These are phyloP conservation scores for Schizopygopsis pylzovi DNA, from an alignment of 2,797 vertebrate species.

Conservation along the genomic window DNA sequence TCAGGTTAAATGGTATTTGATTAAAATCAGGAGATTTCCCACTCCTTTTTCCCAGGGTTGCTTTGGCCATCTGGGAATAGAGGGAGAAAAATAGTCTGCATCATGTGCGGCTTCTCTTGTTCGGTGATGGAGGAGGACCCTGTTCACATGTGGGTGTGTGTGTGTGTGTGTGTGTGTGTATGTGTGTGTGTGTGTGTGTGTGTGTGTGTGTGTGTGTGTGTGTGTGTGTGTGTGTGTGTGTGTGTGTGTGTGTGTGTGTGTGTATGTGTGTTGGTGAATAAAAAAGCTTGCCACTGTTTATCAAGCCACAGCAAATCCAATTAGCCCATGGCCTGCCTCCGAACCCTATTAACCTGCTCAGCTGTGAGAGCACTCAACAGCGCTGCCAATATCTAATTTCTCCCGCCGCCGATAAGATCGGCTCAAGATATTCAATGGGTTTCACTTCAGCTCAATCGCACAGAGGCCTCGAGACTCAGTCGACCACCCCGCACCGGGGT, in stretches of 20 bases:
- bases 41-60: slow-evolving; percentile 72
- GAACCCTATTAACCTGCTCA: slow-evolving; percentile 97
- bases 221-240: slow-evolving; percentile 58
- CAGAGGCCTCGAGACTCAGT: slow-evolving; percentile 65
- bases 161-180: slow-evolving; percentile 54
- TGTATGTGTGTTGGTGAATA: slow-evolving; percentile 56
- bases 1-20: slow-evolving; percentile 87
- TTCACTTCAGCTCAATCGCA: slow-evolving; percentile 84
- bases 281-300: slow-evolving; percentile 90
- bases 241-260: slow-evolving; percentile 56
- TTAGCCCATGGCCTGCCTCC: slow-evolving; percentile 94
- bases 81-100: slow-evolving; percentile 78
- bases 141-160: slow-evolving; percentile 45
- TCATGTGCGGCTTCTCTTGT: slow-evolving; percentile 56
- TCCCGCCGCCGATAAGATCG: slow-evolving; percentile 92
- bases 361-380: slow-evolving; percentile 90
- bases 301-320: slow-evolving; percentile 97
- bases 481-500: not conserved
- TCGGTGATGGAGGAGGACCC: slow-evolving; percentile 11
- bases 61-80: slow-evolving; percentile 76
- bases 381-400: slow-evolving; percentile 99
- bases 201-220: slow-evolving; percentile 49
- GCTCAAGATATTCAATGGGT: slow-evolving; percentile 92
- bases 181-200: slow-evolving; percentile 56
- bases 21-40: slow-evolving; percentile 87